Evolutionary conservation across 2,888 invertebrate genomes (phyloP), one percentile per base, ranked within the genome.

Genomic region (Microplitis deprimator): DNA sequence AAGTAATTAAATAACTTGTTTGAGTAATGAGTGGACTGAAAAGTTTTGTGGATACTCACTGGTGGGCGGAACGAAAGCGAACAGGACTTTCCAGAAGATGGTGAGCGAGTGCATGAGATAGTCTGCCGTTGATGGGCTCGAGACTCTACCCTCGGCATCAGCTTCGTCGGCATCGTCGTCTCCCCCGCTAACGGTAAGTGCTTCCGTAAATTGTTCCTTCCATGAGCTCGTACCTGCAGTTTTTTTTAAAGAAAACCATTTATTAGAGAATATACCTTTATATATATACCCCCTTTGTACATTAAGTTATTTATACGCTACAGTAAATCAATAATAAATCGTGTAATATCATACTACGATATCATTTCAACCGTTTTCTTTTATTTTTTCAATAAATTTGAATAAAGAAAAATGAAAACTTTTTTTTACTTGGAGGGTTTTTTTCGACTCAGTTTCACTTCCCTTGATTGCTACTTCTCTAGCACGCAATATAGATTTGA

Each of bases 181-280:
- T 94, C 98, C 98, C 87, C 97, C 94, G 87, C 94, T 96, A 73
- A 99, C 98, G 65, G 97, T 97, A 81, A 99, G 91, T 61, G 99
- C 99, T 91, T 99, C 99, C 86, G 96, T 92, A 90, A 99, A 99
- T 91, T 99, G 99, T 88, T 99, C 99, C 90, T 96, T 96, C 99
- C 99, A 99, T 0, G 98, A 97, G n/a, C 97, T 97, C 17, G 99
- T 98, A 79, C 99, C 89, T 89, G 83, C 92, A 60, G 70, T 65
- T 39, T 50, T 50, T 50, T 50, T 50, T 50, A 50, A 40, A 13
- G n/a, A 39, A 75, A 68, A 38, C 38, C 16, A 70, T 60, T 60
- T 13, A 29, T 13, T 65, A 20, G 20, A 20, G 39, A 70, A 38
- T 65, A 68, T 41, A 72, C 20, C 10, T 4, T 13, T 13, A 8